Evolutionary conservation across 2,888 invertebrate species (phyloP), one percentile per base, ranked within the genome.

Genomic region (Girardia tigrina): DNA sequence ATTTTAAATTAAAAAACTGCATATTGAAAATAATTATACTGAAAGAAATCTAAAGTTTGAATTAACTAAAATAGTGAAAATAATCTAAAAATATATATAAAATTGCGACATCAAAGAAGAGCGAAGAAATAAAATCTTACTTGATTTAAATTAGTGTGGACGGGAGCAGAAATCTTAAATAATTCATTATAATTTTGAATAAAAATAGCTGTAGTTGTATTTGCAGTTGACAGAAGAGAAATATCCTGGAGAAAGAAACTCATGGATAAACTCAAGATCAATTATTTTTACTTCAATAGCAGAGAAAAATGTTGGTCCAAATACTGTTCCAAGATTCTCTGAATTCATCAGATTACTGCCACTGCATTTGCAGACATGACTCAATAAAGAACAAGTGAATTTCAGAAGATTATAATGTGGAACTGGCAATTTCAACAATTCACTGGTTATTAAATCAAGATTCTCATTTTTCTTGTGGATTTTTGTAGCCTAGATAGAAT

Each of bases 291-390:
- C 56, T 56, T 56, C 56, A 8, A 56, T 56, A 12, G 56, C n/a
- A n/a, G 56, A 12, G n/a, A 56, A 56, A 56, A 56, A 56, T 56
- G 56, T 56, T 2, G 56, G 56, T n/a, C 56, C 56, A 56, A 56
- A 56, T 56, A 56, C 56, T 56, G 56, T 56, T 20, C 56, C 56
- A 56, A 56, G 56, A 56, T 56, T 56, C 23, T 56, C 56, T 56
- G 56, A 56, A 56, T 56, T 56, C 56, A 56, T 56, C 23, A 56
- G 23, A 56, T 56, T 56, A 23, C 56, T 56, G 23, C 56, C 56
- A 56, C 56, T 20, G 23, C 56, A 56, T 56, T 56, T 56, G n/a
- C 56, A 56, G 23, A 56, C 56, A 56, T n/a, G n/a, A 16, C 8
- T 56, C 23, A 56, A 16, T 4, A 56, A 23, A n/a, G 56, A 4